Evolutionary conservation across 2,797 vertebrate species (phyloP).

Genomic region (Gorsachius magnificus): DNA sequence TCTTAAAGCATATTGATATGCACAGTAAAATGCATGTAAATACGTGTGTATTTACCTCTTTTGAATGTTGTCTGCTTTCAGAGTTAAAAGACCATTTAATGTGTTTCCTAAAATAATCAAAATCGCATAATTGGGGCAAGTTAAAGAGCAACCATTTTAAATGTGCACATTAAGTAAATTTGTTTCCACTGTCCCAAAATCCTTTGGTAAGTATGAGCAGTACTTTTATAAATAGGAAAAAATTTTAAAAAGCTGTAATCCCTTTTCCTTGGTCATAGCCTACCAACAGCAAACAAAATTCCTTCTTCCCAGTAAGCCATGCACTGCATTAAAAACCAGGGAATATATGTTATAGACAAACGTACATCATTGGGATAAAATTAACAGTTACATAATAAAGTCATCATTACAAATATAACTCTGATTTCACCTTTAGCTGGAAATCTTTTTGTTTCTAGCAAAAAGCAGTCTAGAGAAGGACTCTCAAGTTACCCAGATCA

Average conservation of each 20-base stretch:
- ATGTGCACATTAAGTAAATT: neutral
- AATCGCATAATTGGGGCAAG: neutral
- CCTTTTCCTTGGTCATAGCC: neutral
- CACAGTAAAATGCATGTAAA: conserved; percentile 35
- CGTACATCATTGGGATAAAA: neutral
- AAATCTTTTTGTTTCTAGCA: neutral
- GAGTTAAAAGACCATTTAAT: conserved; percentile 22
- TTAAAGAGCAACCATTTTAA: neutral
- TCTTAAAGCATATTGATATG: conserved; percentile 30
- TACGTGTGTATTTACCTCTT: neutral
- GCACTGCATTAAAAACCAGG: neutral
- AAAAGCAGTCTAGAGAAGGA: neutral
- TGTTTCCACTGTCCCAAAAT: neutral
- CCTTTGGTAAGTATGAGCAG: neutral
- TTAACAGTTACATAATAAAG: neutral
- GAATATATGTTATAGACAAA: neutral
- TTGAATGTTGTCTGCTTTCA: neutral
- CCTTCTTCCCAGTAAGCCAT: neutral
- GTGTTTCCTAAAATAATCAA: neutral
- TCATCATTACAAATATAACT: neutral
- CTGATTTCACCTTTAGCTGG: neutral
- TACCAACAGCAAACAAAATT: neutral
- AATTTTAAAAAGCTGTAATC: neutral
- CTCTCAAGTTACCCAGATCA: neutral
- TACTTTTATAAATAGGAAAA: neutral